Evolutionary conservation across 2,888 invertebrate species (phyloP).

Genomic region (Drosophila atripex): DNA sequence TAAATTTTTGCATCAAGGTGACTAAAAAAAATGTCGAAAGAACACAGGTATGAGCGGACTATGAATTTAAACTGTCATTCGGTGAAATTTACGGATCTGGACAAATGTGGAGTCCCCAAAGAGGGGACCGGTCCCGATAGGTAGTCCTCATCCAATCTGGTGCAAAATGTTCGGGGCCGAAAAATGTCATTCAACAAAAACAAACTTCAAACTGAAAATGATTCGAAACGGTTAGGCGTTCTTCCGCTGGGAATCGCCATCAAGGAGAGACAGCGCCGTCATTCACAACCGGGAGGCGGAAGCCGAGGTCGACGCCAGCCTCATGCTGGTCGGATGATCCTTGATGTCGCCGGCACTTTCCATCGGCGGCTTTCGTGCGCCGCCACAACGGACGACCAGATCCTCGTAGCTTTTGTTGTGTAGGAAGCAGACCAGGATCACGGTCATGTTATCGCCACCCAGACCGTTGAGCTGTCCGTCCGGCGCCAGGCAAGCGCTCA

Average conservation of each 20-base stretch:
- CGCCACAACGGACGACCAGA: conserved; percentile 76
- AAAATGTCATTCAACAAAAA: neutral
- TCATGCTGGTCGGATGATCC: neutral
- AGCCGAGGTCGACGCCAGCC: neutral
- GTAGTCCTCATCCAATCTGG: neutral
- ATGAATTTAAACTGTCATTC: conserved; percentile 9
- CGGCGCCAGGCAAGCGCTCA: conserved; percentile 97
- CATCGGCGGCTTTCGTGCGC: neutral
- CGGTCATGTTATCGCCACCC: conserved; percentile 99
- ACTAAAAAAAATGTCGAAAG: neutral
- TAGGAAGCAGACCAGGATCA: conserved; percentile 92
- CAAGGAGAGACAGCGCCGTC: conserved; percentile 2
- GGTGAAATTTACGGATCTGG: neutral
- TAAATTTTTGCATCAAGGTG: neutral
- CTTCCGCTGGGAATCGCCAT: neutral
- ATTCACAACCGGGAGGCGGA: conserved; percentile 9
- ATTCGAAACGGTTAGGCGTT: neutral
- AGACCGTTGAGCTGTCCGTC: conserved; percentile 97
- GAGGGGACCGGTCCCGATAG: neutral
- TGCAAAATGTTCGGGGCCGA: neutral
- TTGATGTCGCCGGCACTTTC: conserved; percentile 54
- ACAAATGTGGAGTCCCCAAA: neutral
- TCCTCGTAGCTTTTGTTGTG: conserved; percentile 82
- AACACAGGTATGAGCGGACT: conserved; percentile 2
- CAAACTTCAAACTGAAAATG: neutral